These are phyloP conservation scores for Epirrhoe tristata DNA, from an alignment of 2,888 invertebrate genomes.

Conservation along the genomic window DNA sequence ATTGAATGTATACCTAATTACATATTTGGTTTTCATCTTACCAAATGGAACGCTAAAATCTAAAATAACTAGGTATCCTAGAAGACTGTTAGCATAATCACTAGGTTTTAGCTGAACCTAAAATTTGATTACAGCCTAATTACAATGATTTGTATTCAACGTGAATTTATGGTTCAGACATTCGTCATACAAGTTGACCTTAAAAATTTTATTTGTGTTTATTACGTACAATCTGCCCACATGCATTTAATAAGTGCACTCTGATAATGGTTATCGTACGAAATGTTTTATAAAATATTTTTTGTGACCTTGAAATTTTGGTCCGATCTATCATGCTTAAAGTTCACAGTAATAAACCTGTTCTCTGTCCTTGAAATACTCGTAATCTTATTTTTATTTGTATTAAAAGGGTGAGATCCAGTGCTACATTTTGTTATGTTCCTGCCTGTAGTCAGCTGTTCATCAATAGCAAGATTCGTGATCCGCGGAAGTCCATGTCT, in stretches of 20 bases:
- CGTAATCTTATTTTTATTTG: constrained; percentile 1
- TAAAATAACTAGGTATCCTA: constrained; percentile 10
- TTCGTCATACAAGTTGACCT: constrained; percentile 22
- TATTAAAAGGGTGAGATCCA: constrained; percentile 11
- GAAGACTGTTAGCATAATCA: constrained; percentile 28
- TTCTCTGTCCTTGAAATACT: constrained; percentile 3
- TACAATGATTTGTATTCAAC: constrained; percentile 21
- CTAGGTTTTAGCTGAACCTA: constrained; percentile 25
- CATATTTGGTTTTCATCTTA: background rate
- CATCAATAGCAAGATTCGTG: too few species aligned
- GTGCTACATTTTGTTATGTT: background rate
- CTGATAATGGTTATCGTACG: background rate
- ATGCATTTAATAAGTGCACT: background rate
- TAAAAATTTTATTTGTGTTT: background rate
- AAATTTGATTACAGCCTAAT: constrained; percentile 22
- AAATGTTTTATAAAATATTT: background rate
- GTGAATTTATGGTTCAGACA: constrained; percentile 7
- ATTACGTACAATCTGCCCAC: too few species aligned
- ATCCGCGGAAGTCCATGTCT: too few species aligned
- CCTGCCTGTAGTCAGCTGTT: too few species aligned
- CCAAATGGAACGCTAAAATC: background rate
- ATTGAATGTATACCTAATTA: too few species aligned
- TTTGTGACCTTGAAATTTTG: background rate
- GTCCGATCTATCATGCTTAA: background rate
- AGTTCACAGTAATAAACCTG: background rate